Base-by-base conservation (phyloP, 2,113 vertebrate species). In the Semnopithecus entellus region DNA sequence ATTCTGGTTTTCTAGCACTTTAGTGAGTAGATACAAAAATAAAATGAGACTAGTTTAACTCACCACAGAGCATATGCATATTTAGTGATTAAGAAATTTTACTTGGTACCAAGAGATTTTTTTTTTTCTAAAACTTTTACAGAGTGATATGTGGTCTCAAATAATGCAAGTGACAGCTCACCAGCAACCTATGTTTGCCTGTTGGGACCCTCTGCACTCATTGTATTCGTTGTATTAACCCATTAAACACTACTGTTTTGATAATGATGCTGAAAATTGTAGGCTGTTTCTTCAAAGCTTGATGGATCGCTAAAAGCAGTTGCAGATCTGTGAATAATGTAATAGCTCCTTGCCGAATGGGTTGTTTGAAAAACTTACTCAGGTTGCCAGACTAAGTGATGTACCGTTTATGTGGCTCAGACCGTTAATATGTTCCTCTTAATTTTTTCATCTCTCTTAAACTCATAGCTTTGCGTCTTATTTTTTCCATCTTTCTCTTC, bases 81-180 rank as follows among this genome's bases (percentile, higher is more conserved):
- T 57, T 88, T 86, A 91, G 52, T 95, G 79, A 66, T 79, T n/a
- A 86, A 75, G 93, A 96, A 85, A 68, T n/a, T 79, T 72, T 75
- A 72, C n/a, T 48, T 70, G 55, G 10, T 96, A 30, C 78, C 30
- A 91, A 55, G 3, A 80, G 40, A 27, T 88, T 55, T 92, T 92
- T 66, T 90, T 66, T 70, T 64, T 72, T 30, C 35, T 96, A 83
- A n/a, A 79, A 50, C 45, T 82, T 88, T 95, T 12, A 4, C 6
- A 52, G 3, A 78, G 94, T 73, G 55, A 52, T 84, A 43, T 18
- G 64, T 81, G 50, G 18, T 88, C 66, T 93, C 79, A 95, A 83
- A 73, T 88, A 75, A 88, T 72, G 72, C 18, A 76, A 50, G 38
- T 78, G 96, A 13, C 1, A 78, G 22, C 55, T 55, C 18, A 68